Evolutionary conservation across 2,888 invertebrate genomes (phyloP).

Genomic region (Sesamia inferens): DNA sequence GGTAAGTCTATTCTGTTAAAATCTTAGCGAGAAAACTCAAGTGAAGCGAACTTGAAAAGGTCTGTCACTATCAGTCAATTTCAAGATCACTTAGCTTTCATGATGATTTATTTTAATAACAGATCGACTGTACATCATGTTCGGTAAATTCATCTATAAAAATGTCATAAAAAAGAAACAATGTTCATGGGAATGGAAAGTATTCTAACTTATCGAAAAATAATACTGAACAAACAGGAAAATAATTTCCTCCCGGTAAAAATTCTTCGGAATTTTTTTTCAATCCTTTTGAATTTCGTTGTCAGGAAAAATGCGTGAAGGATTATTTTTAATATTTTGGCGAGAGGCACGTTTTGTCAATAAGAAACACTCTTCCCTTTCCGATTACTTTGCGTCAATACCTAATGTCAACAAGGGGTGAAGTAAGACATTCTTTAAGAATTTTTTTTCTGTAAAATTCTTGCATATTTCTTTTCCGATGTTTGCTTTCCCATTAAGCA

Average conservation of each 20-base stretch:
- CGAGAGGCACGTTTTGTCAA: constrained; percentile 85
- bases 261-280: constrained; percentile 45
- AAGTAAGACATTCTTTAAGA: constrained; percentile 68
- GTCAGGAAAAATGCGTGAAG: constrained; percentile 64
- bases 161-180: constrained; percentile 12
- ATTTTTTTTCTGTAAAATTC: constrained; percentile 64
- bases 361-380: constrained; percentile 78
- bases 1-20: not conserved
- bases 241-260: constrained; percentile 52
- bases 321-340: constrained; percentile 82
- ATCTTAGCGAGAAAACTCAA: not conserved
- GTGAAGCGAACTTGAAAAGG: not conserved
- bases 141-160: not conserved
- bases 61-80: not conserved
- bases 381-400: constrained; percentile 84
- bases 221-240: constrained; percentile 56
- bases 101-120: not conserved
- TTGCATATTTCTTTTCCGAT: constrained; percentile 57
- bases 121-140: not conserved
- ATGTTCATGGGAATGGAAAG: constrained; percentile 20
- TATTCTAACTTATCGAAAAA: constrained; percentile 50
- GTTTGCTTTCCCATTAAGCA: constrained; percentile 68
- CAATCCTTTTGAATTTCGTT: constrained; percentile 72
- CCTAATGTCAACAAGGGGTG: constrained; percentile 80
- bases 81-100: not conserved